A percentile compares a stretch with the other conserved stretches of the same genome.
phyloP scores from a whole-genome alignment of 2,113 vertebrate species.

The Pogonocichla stellata region DNA sequence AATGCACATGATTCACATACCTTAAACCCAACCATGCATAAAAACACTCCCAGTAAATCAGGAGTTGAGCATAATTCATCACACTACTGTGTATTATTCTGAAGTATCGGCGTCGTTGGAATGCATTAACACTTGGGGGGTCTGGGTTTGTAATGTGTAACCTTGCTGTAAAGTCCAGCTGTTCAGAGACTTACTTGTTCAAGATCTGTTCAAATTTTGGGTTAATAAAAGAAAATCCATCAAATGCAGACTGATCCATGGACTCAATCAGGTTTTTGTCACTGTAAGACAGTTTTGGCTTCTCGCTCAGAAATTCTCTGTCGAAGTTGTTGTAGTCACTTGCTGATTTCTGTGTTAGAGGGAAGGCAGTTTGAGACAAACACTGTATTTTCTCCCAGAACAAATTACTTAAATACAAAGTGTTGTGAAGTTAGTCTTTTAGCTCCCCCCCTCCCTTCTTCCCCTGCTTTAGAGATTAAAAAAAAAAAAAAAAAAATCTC shows the following conservation, averaged over 20 bases:
- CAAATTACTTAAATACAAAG: background rate
- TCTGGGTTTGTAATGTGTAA: background rate
- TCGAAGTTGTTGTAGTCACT: constrained; percentile 97
- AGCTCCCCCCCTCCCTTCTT: background rate
- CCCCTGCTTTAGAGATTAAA: background rate
- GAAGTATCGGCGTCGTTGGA: background rate
- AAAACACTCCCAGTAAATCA: background rate
- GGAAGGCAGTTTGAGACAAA: background rate
- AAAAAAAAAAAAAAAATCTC: background rate
- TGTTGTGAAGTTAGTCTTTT: background rate
- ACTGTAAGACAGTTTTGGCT: constrained; percentile 88
- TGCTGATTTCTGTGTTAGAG: constrained; percentile 81
- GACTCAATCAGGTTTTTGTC: constrained; percentile 98
- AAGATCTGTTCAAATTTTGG: constrained; percentile 88
- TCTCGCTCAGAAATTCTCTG: constrained; percentile 95
- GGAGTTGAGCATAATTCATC: constrained; percentile 5
- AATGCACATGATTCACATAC: constrained; percentile 73
- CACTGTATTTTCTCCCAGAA: background rate
- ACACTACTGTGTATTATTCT: background rate
- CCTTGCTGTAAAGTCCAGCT: background rate
- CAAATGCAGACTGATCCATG: constrained; percentile 93
- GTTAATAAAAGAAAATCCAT: constrained; percentile 94
- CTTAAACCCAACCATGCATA: constrained; percentile 51
- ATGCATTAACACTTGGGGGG: background rate
- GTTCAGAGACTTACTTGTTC: constrained; percentile 69